Evolutionary conservation across 2,797 vertebrate species (phyloP).

Genomic region (Otus scops): DNA sequence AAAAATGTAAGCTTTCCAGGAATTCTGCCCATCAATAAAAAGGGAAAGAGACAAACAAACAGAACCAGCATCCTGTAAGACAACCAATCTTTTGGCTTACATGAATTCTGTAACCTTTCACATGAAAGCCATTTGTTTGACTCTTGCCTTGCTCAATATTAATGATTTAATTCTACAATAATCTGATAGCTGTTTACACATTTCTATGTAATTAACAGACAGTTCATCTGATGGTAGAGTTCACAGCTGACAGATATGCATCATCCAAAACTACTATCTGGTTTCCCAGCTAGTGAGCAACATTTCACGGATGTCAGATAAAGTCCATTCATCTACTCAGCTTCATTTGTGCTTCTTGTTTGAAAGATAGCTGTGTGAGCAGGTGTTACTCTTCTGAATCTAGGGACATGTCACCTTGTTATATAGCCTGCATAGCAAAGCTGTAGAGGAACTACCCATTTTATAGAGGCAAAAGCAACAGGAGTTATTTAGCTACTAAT

Average conservation of each 20-base stretch:
- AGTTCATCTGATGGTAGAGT: neutral
- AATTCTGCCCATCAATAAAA: neutral
- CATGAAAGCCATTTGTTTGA: neutral
- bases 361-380: neutral
- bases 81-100: neutral
- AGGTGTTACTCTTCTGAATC: neutral
- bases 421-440: neutral
- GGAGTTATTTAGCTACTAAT: neutral
- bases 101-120: neutral
- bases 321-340: neutral
- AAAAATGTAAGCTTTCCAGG: neutral
- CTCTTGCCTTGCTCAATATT: neutral
- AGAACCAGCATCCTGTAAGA: neutral
- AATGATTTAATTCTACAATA: neutral
- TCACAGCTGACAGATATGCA: neutral
- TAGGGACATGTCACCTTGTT: accelerated
- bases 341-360: neutral
- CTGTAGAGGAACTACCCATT: neutral
- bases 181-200: neutral
- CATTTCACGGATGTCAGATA: neutral
- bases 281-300: neutral
- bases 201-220: neutral
- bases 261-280: neutral
- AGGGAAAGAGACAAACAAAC: neutral
- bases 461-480: neutral